A percentile compares a stretch with the other conserved stretches of the same genome.
These are phyloP conservation scores for Hemaris fuciformis DNA, from an alignment of 2,888 invertebrate species.

Conservation along the genomic window DNA sequence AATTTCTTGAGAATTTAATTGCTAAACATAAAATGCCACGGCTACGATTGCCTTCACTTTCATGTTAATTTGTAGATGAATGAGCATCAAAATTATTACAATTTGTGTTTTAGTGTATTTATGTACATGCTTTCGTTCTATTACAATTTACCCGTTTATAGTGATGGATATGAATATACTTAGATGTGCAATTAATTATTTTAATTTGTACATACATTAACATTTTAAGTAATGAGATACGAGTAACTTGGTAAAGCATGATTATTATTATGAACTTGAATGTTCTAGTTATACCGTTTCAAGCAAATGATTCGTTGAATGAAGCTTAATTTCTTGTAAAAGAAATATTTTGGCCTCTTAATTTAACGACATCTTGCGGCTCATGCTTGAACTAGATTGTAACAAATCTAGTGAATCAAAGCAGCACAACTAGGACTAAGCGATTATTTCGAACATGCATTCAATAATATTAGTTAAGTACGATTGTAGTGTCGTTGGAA, in stretches of 20 bases:
- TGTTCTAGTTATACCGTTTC: too few species aligned
- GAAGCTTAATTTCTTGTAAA: too few species aligned
- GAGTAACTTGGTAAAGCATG: background rate
- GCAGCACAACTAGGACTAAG: background rate
- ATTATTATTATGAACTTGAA: too few species aligned
- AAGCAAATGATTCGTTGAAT: too few species aligned
- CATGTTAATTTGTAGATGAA: background rate
- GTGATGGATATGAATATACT: background rate
- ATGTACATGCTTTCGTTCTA: background rate
- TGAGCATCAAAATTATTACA: background rate
- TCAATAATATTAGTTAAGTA: background rate
- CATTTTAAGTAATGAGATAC: background rate
- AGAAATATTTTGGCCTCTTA: too few species aligned
- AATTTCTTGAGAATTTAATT: slow-evolving; percentile 16
- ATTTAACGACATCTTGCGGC: background rate
- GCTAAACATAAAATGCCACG: background rate
- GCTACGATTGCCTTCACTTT: background rate
- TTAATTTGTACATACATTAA: background rate
- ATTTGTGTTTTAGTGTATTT: background rate
- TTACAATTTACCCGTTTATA: background rate
- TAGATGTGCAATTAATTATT: background rate
- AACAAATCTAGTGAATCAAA: background rate
- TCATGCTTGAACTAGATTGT: background rate
- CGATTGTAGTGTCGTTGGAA: slow-evolving; percentile 45
- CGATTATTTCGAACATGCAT: background rate